phyloP scores from a whole-genome alignment of 2,888 invertebrate genomes.

The Quadroppia sp. region DNA sequence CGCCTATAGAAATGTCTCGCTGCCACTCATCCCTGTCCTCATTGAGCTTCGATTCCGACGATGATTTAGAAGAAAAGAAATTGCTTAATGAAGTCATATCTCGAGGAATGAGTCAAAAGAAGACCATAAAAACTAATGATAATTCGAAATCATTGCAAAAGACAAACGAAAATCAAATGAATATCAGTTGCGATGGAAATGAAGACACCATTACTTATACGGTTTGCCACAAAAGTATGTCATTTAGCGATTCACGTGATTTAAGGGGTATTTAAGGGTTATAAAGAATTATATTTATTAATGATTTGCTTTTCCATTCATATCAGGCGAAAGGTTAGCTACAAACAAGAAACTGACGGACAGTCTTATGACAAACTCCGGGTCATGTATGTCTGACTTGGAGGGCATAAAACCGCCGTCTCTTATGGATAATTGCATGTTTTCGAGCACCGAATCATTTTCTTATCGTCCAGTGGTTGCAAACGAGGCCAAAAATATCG shows the following conservation, averaged over 20 bases:
- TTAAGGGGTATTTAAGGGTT: too few relatives aligned
- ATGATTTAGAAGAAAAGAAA: slow-evolving; percentile 17
- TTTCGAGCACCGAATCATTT: slow-evolving; percentile 32
- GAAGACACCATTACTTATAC: slow-evolving; percentile 40
- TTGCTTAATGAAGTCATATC: slow-evolving; percentile 1
- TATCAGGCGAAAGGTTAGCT: background rate
- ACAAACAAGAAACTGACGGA: background rate
- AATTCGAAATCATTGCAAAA: background rate
- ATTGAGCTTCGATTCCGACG: slow-evolving; percentile 27
- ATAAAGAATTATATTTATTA: slow-evolving; percentile 4
- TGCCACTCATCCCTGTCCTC: slow-evolving; percentile 39
- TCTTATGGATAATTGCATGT: slow-evolving; percentile 54
- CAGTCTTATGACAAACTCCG: background rate
- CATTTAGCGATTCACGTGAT: too few relatives aligned
- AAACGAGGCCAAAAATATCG: too few relatives aligned
- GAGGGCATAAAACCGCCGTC: slow-evolving; percentile 39
- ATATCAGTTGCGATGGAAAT: slow-evolving; percentile 9
- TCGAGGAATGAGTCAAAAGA: background rate
- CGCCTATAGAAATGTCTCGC: slow-evolving; percentile 29
- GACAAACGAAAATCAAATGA: background rate
- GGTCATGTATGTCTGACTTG: slow-evolving; percentile 23
- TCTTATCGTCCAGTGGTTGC: background rate
- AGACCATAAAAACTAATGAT: background rate
- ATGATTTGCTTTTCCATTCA: background rate
- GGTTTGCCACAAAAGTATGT: slow-evolving; percentile 37